Evolutionary conservation across 2,888 invertebrate species (phyloP).

Genomic region (Drosophila ustulata): DNA sequence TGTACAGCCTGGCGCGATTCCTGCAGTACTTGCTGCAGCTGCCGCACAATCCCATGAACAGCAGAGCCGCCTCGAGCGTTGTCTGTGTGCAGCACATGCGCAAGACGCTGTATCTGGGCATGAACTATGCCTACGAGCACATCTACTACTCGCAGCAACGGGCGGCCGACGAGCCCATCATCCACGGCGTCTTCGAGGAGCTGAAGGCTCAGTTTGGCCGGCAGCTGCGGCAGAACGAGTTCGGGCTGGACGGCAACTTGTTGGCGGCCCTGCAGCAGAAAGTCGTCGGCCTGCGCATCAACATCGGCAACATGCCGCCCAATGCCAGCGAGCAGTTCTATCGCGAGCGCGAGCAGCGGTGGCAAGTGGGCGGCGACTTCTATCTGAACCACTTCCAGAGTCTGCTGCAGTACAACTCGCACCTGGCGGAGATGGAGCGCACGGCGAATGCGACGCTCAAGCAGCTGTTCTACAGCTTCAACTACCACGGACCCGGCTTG

Average conservation of each 20-base stretch:
- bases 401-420: constrained; percentile 59
- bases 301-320: constrained; percentile 76
- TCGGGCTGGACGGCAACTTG: constrained; percentile 52
- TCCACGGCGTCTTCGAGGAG: constrained; percentile 65
- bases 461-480: constrained; percentile 68
- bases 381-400: constrained; percentile 75
- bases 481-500: constrained; percentile 71
- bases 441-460: constrained; percentile 23
- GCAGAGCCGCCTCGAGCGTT: neutral
- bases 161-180: constrained; percentile 61
- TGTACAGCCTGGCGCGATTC: constrained; percentile 73
- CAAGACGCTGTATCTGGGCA: constrained; percentile 67
- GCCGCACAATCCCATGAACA: constrained; percentile 63
- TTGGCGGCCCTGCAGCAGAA: constrained; percentile 65
- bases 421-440: constrained; percentile 53
- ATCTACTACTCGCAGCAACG: constrained; percentile 59
- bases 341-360: constrained; percentile 43
- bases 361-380: constrained; percentile 65
- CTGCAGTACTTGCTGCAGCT: constrained; percentile 64
- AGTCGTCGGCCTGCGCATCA: constrained; percentile 63
- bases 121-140: constrained; percentile 78
- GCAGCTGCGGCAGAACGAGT: constrained; percentile 60
- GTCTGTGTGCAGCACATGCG: constrained; percentile 78
- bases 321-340: constrained; percentile 64
- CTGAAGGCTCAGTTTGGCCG: constrained; percentile 64